phyloP scores from a whole-genome alignment of 2,888 invertebrate species.

The Archaeoteleia sp. region DNA sequence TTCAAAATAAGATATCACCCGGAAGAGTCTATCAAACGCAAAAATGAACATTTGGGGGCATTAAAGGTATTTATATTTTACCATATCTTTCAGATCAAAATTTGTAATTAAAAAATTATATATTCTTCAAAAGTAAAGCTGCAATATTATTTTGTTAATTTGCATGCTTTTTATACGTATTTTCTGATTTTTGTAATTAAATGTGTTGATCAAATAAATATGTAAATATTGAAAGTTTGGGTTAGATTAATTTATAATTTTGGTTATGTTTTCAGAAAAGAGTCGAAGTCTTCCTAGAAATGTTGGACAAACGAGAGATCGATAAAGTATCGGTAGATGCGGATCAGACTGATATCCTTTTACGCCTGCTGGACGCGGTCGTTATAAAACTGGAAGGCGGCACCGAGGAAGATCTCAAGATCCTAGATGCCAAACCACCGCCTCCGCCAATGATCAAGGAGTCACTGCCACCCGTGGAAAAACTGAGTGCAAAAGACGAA shows the following conservation, averaged over 20 bases:
- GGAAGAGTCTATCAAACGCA: constrained; percentile 92
- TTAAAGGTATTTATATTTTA: constrained; percentile 79
- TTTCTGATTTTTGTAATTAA: no score
- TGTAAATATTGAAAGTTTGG: no score
- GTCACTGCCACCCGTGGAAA: constrained; percentile 56
- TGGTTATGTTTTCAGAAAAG: constrained; percentile 80
- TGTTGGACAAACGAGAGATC: constrained; percentile 84
- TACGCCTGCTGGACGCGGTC: constrained; percentile 94
- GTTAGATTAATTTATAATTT: not conserved
- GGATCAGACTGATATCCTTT: constrained; percentile 86
- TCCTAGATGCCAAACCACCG: constrained; percentile 80
- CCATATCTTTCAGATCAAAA: not conserved
- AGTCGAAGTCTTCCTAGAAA: constrained; percentile 90
- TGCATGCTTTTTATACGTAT: no score
- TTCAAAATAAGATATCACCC: constrained; percentile 99
- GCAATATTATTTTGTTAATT: no score
- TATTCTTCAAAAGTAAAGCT: no score
- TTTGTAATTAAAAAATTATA: no score
- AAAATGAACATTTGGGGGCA: constrained; percentile 88
- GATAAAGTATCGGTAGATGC: constrained; percentile 89
- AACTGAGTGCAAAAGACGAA: constrained; percentile 60
- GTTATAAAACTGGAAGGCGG: constrained; percentile 98
- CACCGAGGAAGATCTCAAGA: constrained; percentile 89
- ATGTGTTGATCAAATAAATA: not conserved
- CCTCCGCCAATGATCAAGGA: constrained; percentile 59